Evolutionary conservation across 2,888 invertebrate genomes (phyloP).

Genomic region (Schizotus pectinicornis): DNA sequence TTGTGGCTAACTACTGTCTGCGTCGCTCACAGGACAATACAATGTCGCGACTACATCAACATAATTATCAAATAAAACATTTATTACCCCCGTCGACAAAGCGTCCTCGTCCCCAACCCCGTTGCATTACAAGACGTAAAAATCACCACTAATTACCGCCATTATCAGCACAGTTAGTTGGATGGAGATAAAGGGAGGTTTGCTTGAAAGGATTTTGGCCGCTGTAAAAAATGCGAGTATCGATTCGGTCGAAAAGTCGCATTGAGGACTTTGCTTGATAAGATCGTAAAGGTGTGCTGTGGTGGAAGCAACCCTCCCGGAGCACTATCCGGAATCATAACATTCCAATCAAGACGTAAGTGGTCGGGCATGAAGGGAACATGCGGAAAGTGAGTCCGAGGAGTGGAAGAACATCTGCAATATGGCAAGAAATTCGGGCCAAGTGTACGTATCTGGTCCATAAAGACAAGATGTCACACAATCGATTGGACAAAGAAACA

Average conservation of each 20-base stretch:
- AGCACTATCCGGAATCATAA: slow-evolving; percentile 34
- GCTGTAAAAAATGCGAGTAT: too few relatives aligned
- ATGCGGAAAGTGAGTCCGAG: slow-evolving; percentile 37
- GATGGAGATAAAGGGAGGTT: background rate
- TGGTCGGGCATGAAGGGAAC: slow-evolving; percentile 31
- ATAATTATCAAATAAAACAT: slow-evolving; percentile 29
- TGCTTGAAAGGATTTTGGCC: background rate
- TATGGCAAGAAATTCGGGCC: slow-evolving; percentile 50
- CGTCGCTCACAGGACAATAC: slow-evolving; percentile 26
- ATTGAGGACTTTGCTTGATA: background rate
- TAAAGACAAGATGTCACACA: slow-evolving; percentile 59
- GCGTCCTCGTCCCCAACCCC: background rate
- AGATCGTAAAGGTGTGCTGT: slow-evolving; percentile 11
- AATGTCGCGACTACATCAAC: slow-evolving; percentile 21
- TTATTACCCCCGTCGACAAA: slow-evolving; percentile 10
- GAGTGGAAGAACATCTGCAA: slow-evolving; percentile 42
- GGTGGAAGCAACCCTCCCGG: slow-evolving; percentile 5
- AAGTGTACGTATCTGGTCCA: slow-evolving; percentile 51
- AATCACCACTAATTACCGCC: background rate
- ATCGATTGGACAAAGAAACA: slow-evolving; percentile 57
- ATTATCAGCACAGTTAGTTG: too few relatives aligned
- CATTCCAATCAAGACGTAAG: slow-evolving; percentile 42
- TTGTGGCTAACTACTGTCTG: slow-evolving; percentile 47
- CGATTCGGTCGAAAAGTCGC: background rate
- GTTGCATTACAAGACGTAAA: background rate